Base-by-base conservation (phyloP, 2,888 invertebrate species). In the Sarcophaga variegata region DNA sequence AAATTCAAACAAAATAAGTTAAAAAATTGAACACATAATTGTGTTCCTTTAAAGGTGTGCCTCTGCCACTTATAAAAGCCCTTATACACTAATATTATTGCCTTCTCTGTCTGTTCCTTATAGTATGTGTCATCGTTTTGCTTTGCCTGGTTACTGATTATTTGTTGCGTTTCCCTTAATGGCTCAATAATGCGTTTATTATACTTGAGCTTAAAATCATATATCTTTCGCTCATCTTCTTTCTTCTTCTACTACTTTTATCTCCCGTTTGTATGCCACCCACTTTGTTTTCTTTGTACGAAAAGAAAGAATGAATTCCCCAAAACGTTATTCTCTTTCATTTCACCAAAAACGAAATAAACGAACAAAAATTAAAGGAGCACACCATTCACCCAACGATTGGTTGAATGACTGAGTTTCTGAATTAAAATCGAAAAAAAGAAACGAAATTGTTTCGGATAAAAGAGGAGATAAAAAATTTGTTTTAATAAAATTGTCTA, bases 161-260 rank as follows among this genome's bases (percentile, higher is more conserved):
- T 87, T 87, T 87, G 87, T 84, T 84, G 87, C 87, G 83, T 84
- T 80, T 12, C 54, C 71, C 83, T 81, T 87, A 87, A 87, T 87
- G 87, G 81, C 75, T 87, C 81, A 84, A 87, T 87, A 84, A 84
- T 83, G 87, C 87, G 87, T 87, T 87, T 87, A 87, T 87, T 87
- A 87, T 87, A 54, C 83, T 81, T 67, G 17, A 84, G 78, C 83
- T 84, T 75, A 71, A 81, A 79, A 47, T 54, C 87, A 87, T 84
- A 84, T 87, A 87, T 87, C 79, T 87, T 75, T 45, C 59, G 54
- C 14, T 54, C 14, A 10, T 49, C 14, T 8, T 49, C 4, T 3
- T 14, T 49, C 54, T 14, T 54, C 17, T 54, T 54, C 54, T 54
- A 1, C 54, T 12, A 4, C 17, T 17, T 17, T 54, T 14, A 14